Percentiles rank a stretch among this genome's conserved stretches.
Evolutionary conservation across 2,888 invertebrate species (phyloP).

Genomic region (Tubulanus polymorphus): DNA sequence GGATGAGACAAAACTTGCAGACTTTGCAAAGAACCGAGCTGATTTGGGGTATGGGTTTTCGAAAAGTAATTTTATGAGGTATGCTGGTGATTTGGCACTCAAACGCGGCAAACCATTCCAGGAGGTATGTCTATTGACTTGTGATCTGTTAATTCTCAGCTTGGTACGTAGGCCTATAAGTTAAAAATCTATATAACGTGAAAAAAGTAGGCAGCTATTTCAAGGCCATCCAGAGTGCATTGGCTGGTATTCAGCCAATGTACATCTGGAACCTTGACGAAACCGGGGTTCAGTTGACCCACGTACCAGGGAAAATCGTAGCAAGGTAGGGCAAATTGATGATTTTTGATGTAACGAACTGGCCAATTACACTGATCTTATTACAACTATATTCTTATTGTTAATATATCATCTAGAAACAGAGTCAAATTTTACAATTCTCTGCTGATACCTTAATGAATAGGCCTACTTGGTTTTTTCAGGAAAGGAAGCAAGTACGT

Average conservation of each 20-base stretch:
- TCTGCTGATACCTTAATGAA: too few relatives aligned
- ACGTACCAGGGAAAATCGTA: background rate
- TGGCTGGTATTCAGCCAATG: too few relatives aligned
- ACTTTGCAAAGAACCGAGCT: background rate
- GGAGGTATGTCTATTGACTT: background rate
- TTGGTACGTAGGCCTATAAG: too few relatives aligned
- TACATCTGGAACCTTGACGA: background rate
- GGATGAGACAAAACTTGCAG: background rate
- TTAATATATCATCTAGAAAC: too few relatives aligned
- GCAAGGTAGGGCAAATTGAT: conserved; percentile 1
- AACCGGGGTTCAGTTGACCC: background rate
- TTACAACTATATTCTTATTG: too few relatives aligned
- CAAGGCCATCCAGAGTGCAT: background rate
- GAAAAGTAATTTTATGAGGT: background rate
- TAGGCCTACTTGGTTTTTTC: too few relatives aligned
- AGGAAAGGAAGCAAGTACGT: background rate
- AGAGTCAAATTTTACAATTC: too few relatives aligned
- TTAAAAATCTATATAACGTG: too few relatives aligned
- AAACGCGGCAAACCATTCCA: background rate
- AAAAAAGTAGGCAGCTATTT: background rate
- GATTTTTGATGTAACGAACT: too few relatives aligned
- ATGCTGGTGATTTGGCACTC: background rate
- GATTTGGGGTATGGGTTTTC: background rate
- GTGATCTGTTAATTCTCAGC: too few relatives aligned
- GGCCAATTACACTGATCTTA: too few relatives aligned